Evolutionary conservation across 2,113 vertebrate species (phyloP).

Genomic region (Leptobrachium ailaonicum): DNA sequence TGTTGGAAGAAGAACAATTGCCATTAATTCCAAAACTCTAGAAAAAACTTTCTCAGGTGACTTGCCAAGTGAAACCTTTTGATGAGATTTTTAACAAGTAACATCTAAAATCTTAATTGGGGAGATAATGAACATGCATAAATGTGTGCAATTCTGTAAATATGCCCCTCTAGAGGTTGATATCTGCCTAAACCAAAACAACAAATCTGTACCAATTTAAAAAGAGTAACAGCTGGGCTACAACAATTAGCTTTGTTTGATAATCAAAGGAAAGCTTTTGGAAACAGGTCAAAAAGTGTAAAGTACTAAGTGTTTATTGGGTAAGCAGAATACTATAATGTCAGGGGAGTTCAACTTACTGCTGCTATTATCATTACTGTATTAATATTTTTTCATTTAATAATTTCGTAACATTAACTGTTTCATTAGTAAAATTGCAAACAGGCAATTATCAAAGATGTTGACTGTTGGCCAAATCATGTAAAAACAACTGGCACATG

Average conservation of each 20-base stretch:
- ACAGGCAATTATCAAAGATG: too few species aligned
- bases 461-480: too few species aligned
- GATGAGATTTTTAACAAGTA: slow-evolving; percentile 41
- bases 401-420: too few species aligned
- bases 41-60: slow-evolving; percentile 49
- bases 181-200: slow-evolving; percentile 30
- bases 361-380: too few species aligned
- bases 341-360: too few species aligned
- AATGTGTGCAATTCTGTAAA: slow-evolving; percentile 38
- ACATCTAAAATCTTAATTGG: slow-evolving; percentile 44
- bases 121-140: slow-evolving; percentile 42
- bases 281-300: slow-evolving; percentile 5
- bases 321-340: too few species aligned
- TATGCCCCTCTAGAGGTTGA: slow-evolving; percentile 36
- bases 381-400: too few species aligned
- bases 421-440: too few species aligned
- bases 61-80: slow-evolving; percentile 48
- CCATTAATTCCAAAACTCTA: slow-evolving; percentile 41
- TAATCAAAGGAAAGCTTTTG: slow-evolving; percentile 32
- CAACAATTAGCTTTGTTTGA: slow-evolving; percentile 31
- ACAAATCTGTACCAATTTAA: slow-evolving; percentile 45
- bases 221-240: slow-evolving; percentile 35
- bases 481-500: too few species aligned
- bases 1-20: slow-evolving; percentile 44
- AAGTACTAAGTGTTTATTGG: background rate